Base-by-base conservation (phyloP, 1,140 invertebrate species). In the Rhagoletis zephyria region DNA sequence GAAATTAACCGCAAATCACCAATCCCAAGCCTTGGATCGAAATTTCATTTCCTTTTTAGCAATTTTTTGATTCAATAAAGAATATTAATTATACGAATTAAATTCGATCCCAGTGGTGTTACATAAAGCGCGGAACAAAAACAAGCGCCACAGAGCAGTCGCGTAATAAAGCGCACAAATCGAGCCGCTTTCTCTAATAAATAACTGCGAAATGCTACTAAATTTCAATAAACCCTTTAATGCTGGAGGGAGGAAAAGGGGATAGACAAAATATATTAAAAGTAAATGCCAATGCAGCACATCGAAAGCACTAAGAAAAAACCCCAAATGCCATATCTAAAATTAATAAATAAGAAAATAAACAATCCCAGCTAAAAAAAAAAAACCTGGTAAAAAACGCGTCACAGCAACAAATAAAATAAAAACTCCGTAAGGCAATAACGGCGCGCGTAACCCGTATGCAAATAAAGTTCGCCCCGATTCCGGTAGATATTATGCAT, bases 361-460 rank as follows among this genome's bases (percentile, higher is more conserved):
- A 45, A 74, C 5, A 67, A 67, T 30, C 30, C 30, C 30, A 30
- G 30, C 30, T 30, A 67, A 67, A 42, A 30, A 67, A 42, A 42
- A 42, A 67, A 67, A 42, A 67, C 40, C 5, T 42, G 1, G 42
- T 67, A 67, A 67, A 67, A 40, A 67, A 67, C 7, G 19, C 40
- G 42, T 30, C 10, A 45, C 40, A 74, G 45, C 16, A 48, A 56
- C 40, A 74, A 74, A 42, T 30, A 67, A 40, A 9, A 67, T 40
- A 74, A 14, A 42, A 74, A 74, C 45, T 48, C 67, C 40, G 12
- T 74, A 74, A 74, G 42, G 67, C 67, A 45, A 74, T 74, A 74
- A 74, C 16, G 67, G n/a, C n/a, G n/a, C 67, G 67, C 67, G 67
- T 74, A 48, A 74, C 67, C 14, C 67, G 45, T 74, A 74, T 74